These are phyloP conservation scores for Gari tellinella DNA, from an alignment of 2,888 invertebrate genomes.

Conservation along the genomic window DNA sequence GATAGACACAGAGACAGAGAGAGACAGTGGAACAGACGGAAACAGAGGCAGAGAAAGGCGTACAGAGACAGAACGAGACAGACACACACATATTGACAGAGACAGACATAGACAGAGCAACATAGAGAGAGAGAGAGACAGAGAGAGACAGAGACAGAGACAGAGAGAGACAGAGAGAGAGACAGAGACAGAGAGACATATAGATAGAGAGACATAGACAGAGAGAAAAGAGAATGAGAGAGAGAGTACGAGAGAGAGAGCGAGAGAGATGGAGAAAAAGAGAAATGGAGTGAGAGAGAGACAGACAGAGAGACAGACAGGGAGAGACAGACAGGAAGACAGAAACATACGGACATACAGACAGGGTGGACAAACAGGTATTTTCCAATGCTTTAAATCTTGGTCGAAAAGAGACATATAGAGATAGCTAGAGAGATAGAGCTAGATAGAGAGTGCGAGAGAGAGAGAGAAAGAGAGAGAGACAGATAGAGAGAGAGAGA, in stretches of 20 bases:
- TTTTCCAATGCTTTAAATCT: not conserved
- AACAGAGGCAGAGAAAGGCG: too few relatives aligned
- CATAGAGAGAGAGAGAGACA: not conserved
- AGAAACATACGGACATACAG: conserved; percentile 6
- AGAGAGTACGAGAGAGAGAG: not conserved
- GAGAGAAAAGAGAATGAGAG: not conserved
- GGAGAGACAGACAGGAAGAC: conserved; percentile 23
- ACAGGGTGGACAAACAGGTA: not conserved
- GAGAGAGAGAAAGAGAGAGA: conserved; percentile 3
- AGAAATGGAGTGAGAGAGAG: conserved; percentile 7
- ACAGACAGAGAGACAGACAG: conserved; percentile 14
- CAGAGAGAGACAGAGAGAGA: not conserved
- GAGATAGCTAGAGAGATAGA: not conserved
- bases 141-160: conserved; percentile 6
- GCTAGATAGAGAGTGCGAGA: conserved; percentile 13
- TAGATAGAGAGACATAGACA: conserved; percentile 11
- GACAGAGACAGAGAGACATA: conserved; percentile 15
- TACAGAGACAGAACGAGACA: not conserved
- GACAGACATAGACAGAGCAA: not conserved
- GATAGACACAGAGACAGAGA: too few relatives aligned
- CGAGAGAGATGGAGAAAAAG: too few relatives aligned
- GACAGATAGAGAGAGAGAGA: conserved; percentile 23
- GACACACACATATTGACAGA: not conserved
- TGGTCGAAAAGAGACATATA: not conserved
- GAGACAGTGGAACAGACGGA: too few relatives aligned